A percentile compares a stretch with the other conserved stretches of the same genome.
These are phyloP conservation scores for Aeoliscus strigatus DNA, from an alignment of 2,797 vertebrate species.

Conservation along the genomic window DNA sequence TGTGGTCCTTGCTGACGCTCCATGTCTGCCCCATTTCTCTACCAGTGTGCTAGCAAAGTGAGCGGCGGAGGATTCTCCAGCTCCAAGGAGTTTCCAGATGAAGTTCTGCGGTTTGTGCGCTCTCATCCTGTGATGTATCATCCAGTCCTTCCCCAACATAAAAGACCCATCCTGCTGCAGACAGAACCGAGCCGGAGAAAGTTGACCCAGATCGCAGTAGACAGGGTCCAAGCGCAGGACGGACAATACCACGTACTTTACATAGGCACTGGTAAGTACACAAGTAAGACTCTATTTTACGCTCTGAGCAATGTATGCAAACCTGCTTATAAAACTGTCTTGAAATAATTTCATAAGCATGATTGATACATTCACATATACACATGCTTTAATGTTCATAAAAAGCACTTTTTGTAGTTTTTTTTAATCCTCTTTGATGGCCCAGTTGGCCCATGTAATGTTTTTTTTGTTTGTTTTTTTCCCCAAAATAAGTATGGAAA, in stretches of 20 bases:
- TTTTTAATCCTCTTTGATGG: too few relatives aligned
- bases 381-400: too few relatives aligned
- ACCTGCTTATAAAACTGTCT: too few relatives aligned
- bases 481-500: too few relatives aligned
- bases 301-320: too few relatives aligned
- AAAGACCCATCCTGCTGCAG: slow-evolving; percentile 85
- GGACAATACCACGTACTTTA: slow-evolving; percentile 96
- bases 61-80: slow-evolving; percentile 85
- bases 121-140: slow-evolving; percentile 91
- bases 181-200: slow-evolving; percentile 83
- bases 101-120: slow-evolving; percentile 88
- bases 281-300: too few relatives aligned
- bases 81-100: slow-evolving; percentile 93
- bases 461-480: too few relatives aligned
- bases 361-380: too few relatives aligned
- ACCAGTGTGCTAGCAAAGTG: slow-evolving; percentile 93
- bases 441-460: too few relatives aligned
- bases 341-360: too few relatives aligned
- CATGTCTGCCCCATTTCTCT: slow-evolving; percentile 4
- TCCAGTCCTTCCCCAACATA: slow-evolving; percentile 83
- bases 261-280: slow-evolving; percentile 95
- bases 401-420: too few relatives aligned
- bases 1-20: neutral
- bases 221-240: slow-evolving; percentile 94
- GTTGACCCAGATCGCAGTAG: slow-evolving; percentile 90